Base-by-base conservation (phyloP, 2,888 invertebrate species). In the Campoletis raptor region DNA sequence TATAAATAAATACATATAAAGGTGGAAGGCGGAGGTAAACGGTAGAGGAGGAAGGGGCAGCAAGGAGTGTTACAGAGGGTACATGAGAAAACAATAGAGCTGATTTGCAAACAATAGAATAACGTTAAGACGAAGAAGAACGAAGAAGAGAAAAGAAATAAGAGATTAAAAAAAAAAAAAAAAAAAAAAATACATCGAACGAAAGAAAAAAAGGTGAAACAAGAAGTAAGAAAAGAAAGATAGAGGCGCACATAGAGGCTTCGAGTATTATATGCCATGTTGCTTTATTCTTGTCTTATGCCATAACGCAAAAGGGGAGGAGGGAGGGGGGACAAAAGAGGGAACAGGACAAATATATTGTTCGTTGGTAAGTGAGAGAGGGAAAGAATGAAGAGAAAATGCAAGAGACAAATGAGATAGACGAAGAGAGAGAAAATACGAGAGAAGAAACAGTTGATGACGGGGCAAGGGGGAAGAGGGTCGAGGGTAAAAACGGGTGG, bases 101-200 rank as follows among this genome's bases (percentile, higher is more conserved):
- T 94, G 94, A 94, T 94, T 94, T 94, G 94, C 94, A 94, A 94
- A 94, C 94, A 94, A 94, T 94, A 94, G 94, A 94, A 94, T 94
- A 94, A 94, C 94, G 94, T 94, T 94, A 93, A 94, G 93, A 94
- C 93, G 86, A 87, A 85, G 81, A 81, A 72, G 79, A 74, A 85
- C 76, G 81, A 81, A 79, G 81, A 81, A 64, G 76, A 76, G 70
- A 70, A 76, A 81, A 79, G 83, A 84, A 83, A 83, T 79, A 54
- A 74, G 66, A 74, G 54, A 80, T 70, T 40, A n/a, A 45, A 61
- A 79, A 77, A 76, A 77, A 45, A 45, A n/a, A 12, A 66, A 30
- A 42, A 54, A 66, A 74, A 2, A 42, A 72, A 15, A 73, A 12
- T 24, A 57, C n/a, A 30, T 0, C 36, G 15, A 9, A 18, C 57